Evolutionary conservation across 2,113 vertebrate species (phyloP).

Genomic region (Protobothrops flavoviridis): DNA sequence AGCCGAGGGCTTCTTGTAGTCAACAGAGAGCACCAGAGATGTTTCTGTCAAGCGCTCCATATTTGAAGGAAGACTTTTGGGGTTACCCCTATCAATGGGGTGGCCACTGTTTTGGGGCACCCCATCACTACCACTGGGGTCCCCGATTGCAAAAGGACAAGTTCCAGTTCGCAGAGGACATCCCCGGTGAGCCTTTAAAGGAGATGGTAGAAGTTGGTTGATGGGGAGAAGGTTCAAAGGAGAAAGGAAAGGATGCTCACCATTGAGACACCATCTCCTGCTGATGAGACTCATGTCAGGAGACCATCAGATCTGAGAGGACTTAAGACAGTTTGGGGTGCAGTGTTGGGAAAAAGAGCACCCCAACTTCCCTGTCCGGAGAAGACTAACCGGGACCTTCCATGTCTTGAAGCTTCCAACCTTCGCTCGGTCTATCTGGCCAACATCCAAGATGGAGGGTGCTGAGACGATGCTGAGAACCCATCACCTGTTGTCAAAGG

Average conservation of each 20-base stretch:
- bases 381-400: background rate
- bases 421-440: background rate
- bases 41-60: background rate
- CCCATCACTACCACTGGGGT: background rate
- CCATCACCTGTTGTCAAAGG: background rate
- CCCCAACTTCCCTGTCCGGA: background rate
- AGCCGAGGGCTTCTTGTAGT: background rate
- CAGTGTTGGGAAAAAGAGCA: background rate
- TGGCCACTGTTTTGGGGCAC: background rate
- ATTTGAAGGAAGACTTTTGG: background rate
- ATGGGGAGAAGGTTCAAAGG: background rate
- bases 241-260: background rate
- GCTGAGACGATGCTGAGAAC: background rate
- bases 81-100: background rate
- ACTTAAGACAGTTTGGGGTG: background rate
- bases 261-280: background rate
- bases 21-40: background rate
- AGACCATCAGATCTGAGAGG: background rate
- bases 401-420: background rate
- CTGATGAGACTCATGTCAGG: background rate
- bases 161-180: background rate
- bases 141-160: background rate
- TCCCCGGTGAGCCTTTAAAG: background rate
- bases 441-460: background rate
- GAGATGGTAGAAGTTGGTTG: background rate